A percentile compares a stretch with the other conserved stretches of the same genome.
Evolutionary conservation across 2,888 invertebrate genomes (phyloP).

Genomic region (Deroplatys truncata): DNA sequence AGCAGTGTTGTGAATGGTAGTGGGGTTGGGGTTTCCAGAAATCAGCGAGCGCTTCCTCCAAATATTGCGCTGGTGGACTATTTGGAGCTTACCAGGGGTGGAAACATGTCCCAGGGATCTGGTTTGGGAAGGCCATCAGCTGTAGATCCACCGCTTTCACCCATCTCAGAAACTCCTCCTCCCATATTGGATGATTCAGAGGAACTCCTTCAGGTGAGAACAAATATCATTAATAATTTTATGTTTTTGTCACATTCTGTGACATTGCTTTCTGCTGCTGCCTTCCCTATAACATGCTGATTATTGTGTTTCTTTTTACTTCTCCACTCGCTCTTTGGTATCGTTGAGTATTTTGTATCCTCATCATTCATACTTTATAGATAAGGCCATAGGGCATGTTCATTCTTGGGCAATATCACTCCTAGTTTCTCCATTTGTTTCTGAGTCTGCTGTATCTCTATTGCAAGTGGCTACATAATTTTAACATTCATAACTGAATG

Average conservation of each 20-base stretch:
- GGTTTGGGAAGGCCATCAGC: conserved; percentile 53
- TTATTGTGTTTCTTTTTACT: conserved; percentile 22
- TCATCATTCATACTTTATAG: no score
- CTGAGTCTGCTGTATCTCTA: no score
- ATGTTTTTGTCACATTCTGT: no score
- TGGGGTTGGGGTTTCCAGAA: neutral
- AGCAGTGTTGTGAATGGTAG: neutral
- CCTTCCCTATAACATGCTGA: conserved; percentile 41
- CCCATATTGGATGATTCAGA: conserved; percentile 28
- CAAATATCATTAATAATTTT: neutral
- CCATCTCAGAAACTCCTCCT: conserved; percentile 82
- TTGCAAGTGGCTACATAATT: no score
- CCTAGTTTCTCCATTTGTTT: no score
- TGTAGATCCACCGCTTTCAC: conserved; percentile 66
- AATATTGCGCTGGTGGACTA: conserved; percentile 26
- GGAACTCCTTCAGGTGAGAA: conserved; percentile 31
- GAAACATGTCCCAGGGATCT: conserved; percentile 56
- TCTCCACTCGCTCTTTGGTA: no score
- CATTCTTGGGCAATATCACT: no score
- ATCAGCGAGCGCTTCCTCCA: conserved; percentile 19
- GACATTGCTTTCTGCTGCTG: no score
- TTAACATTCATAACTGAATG: no score
- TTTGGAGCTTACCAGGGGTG: conserved; percentile 37
- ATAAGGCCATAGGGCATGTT: no score
- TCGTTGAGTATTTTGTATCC: no score